These are phyloP conservation scores for Adrianichthys oophorus DNA, from an alignment of 2,797 vertebrate genomes.

Conservation along the genomic window DNA sequence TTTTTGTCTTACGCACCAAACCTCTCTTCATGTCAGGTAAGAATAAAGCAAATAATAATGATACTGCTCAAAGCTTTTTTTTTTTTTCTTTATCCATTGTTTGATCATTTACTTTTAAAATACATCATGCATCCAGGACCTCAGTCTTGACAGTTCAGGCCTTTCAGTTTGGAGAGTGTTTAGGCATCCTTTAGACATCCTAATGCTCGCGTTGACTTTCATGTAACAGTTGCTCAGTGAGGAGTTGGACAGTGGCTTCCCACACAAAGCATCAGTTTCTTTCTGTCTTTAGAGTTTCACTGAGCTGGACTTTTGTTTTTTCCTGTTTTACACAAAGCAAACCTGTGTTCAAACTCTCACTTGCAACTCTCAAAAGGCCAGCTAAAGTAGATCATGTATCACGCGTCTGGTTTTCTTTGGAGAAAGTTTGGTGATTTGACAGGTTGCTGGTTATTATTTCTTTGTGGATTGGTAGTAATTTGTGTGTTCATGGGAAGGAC, in stretches of 20 bases:
- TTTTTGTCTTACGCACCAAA: slow-evolving; percentile 14
- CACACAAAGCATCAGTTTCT: slow-evolving; percentile 2
- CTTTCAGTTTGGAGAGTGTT: slow-evolving; percentile 32
- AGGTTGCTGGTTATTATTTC: slow-evolving; percentile 17
- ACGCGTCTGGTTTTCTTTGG: slow-evolving; percentile 21
- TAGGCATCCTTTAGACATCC: slow-evolving; percentile 3
- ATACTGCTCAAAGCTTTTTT: not conserved
- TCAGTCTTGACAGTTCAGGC: slow-evolving; percentile 19
- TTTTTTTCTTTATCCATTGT: slow-evolving; percentile 1
- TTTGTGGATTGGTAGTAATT: slow-evolving; percentile 33
- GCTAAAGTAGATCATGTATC: slow-evolving; percentile 8
- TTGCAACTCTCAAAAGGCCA: slow-evolving; percentile 28
- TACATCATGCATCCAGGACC: slow-evolving; percentile 14
- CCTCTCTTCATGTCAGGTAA: slow-evolving; percentile 16
- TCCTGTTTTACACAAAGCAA: slow-evolving; percentile 3
- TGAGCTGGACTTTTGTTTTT: not conserved
- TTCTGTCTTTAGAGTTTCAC: slow-evolving; percentile 10
- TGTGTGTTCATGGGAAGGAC: slow-evolving; percentile 12
- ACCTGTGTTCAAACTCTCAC: slow-evolving; percentile 16
- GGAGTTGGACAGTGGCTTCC: not conserved
- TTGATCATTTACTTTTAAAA: slow-evolving; percentile 5
- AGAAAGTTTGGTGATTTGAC: slow-evolving; percentile 14
- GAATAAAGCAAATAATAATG: not conserved
- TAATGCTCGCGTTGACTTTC: not conserved
- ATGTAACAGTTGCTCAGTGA: not conserved